These are phyloP conservation scores for Spondyliosoma cantharus DNA, from an alignment of 2,797 vertebrate species.

Conservation along the genomic window DNA sequence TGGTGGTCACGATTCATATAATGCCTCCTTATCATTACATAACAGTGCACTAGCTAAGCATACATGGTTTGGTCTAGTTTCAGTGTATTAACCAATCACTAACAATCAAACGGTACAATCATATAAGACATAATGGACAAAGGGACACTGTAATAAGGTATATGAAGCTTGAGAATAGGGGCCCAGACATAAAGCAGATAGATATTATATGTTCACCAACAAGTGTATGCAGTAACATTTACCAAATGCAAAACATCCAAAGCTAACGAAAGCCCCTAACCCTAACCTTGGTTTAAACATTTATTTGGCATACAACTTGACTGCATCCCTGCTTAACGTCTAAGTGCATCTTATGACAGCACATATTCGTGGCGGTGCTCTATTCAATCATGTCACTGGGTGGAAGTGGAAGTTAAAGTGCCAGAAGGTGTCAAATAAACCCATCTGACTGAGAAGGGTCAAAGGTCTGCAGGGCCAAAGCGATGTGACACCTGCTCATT, in stretches of 20 bases:
- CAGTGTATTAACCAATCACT: no score
- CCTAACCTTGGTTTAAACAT: no score
- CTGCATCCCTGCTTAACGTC: constrained; percentile 2
- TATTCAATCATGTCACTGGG: constrained; percentile 38
- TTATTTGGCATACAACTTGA: constrained; percentile 1
- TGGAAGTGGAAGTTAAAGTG: constrained; percentile 51
- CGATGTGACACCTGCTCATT: constrained; percentile 65
- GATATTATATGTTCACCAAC: no score
- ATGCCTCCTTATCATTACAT: not conserved
- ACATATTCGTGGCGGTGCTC: constrained; percentile 12
- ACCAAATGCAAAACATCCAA: no score
- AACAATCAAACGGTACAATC: no score
- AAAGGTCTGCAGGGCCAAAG: constrained; percentile 52
- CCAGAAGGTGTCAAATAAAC: constrained; percentile 65
- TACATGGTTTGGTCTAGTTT: not conserved
- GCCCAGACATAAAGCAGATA: no score
- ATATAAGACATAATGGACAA: no score
- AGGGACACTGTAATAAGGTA: no score
- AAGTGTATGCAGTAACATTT: no score
- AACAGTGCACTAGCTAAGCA: not conserved
- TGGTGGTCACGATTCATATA: constrained; percentile 1
- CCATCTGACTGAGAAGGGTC: constrained; percentile 53
- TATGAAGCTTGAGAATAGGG: no score
- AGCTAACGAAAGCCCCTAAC: no score
- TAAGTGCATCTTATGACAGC: constrained; percentile 10